Evolutionary conservation across 2,888 invertebrate genomes (phyloP), one percentile per base, ranked within the genome.

Genomic region (Tinea semifulvella): DNA sequence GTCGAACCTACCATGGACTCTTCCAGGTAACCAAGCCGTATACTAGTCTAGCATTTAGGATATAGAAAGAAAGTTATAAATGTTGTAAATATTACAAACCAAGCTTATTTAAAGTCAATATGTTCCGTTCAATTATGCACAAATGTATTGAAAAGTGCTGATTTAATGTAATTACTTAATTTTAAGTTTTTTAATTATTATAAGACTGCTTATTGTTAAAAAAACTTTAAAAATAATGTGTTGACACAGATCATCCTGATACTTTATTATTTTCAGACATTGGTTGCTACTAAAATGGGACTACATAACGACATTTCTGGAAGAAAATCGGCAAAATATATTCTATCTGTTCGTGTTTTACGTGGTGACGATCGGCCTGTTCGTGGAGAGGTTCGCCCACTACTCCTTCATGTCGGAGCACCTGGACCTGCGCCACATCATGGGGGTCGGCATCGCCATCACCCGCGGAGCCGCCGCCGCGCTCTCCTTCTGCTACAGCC

Each of bases 391-490:
- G 62, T 98, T 97, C 61, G 95, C 96, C 46, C 94, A 96, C 77
- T 97, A 97, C 64, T 94, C 96, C 0, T 96, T 96, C 67, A 94
- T 97, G 92, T 90, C 95, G 0, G 97, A 98, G 61, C 96, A 97
- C 68, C 90, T 95, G 17, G 97, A 98, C 68, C 73, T 98, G 53
- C 83, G 97, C 1, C 95, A 97, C 60, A 96, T 98, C 35, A 97
- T 98, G 97, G 97, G 97, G 1, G 94, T 95, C 1, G 96, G 97
- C 0, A 97, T 97, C 42, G 96, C 96, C 5, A 93, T 96, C 53
- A 96, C 96, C 0, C 83, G 96, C 65, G 96, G 96, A 13, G 94
- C 96, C 0, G 97, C 97, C 0, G 96, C 96, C 1, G 92, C 96
- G 0, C 67, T 98, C 5, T 96, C 96, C 0, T 97, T 98, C 71